phyloP scores from a whole-genome alignment of 2,888 invertebrate species.

The Deilephila elpenor region DNA sequence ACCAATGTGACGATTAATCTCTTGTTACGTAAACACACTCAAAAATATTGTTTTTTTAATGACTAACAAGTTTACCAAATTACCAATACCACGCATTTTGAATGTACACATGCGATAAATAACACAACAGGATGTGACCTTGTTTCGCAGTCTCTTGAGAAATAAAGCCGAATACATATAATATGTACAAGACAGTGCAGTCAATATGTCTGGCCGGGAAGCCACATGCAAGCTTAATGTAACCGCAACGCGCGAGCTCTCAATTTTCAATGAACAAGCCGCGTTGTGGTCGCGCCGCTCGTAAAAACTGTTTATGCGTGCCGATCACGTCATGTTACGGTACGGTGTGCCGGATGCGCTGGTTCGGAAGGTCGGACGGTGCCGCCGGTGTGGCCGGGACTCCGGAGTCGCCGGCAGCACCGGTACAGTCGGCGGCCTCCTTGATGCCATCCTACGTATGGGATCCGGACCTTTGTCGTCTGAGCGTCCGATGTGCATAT shows the following conservation, averaged over 20 bases:
- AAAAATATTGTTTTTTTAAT: no score
- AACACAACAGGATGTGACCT: conserved; percentile 1
- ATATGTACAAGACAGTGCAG: conserved; percentile 22
- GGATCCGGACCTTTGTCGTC: conserved; percentile 13
- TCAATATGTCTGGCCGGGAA: conserved; percentile 18
- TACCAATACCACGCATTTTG: no score
- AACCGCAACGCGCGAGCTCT: conserved; percentile 44
- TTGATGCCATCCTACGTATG: conserved; percentile 25
- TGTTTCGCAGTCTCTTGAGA: conserved; percentile 2
- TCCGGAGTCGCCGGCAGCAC: no score
- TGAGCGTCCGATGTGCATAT: conserved; percentile 19
- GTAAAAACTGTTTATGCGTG: conserved; percentile 52
- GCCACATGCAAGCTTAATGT: conserved; percentile 17
- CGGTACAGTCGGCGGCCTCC: not conserved
- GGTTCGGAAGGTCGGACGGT: conserved; percentile 51
- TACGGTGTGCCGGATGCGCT: conserved; percentile 55
- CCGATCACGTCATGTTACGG: conserved; percentile 57
- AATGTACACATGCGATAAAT: not conserved
- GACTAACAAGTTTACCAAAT: no score
- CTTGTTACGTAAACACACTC: no score
- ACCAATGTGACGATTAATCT: no score
- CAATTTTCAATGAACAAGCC: conserved; percentile 57
- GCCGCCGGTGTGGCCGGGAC: conserved; percentile 12
- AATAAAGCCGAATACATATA: not conserved
- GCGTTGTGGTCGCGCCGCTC: conserved; percentile 41